phyloP scores from a whole-genome alignment of 2,888 invertebrate genomes.

The Caenorhabditis zanzibari region DNA sequence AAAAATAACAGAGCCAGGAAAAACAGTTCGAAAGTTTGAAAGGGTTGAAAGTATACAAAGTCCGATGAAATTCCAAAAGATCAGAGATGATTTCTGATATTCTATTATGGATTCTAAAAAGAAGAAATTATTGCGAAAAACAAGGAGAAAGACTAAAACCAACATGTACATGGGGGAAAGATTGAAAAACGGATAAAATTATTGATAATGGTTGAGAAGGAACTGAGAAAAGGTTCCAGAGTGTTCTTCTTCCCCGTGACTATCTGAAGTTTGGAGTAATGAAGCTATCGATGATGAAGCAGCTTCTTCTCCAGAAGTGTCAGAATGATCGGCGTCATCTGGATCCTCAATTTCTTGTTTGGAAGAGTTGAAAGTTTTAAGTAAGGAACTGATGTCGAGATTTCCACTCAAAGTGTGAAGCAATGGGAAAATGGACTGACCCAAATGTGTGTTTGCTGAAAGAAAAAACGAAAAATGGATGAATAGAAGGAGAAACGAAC shows the following conservation, averaged over 20 bases:
- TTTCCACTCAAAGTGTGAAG: slow-evolving; percentile 34
- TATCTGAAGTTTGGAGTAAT: slow-evolving; percentile 28
- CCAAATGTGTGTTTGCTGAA: slow-evolving; percentile 28
- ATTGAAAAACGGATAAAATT: neutral
- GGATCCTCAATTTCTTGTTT: slow-evolving; percentile 10
- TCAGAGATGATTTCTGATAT: slow-evolving; percentile 22
- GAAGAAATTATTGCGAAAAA: neutral
- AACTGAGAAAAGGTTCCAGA: slow-evolving; percentile 31
- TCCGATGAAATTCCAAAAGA: slow-evolving; percentile 19
- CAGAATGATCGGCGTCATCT: slow-evolving; percentile 28
- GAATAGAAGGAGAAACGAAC: slow-evolving; percentile 22
- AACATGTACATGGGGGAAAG: slow-evolving; percentile 17
- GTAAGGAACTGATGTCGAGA: slow-evolving; percentile 32
- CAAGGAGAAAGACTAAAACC: slow-evolving; percentile 14
- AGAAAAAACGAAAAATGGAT: neutral
- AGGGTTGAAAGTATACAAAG: neutral
- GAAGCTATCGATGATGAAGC: slow-evolving; percentile 38
- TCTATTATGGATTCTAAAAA: slow-evolving; percentile 20
- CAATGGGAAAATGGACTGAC: slow-evolving; percentile 41
- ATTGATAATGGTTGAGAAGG: slow-evolving; percentile 47
- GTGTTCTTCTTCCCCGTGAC: slow-evolving; percentile 24
- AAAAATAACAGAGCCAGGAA: neutral
- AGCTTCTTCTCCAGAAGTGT: slow-evolving; percentile 48
- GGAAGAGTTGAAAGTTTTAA: slow-evolving; percentile 24
- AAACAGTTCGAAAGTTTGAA: neutral